Conservation (phyloP, 1,140 invertebrate genomes). For the Drosophila mojavensis region DNA sequence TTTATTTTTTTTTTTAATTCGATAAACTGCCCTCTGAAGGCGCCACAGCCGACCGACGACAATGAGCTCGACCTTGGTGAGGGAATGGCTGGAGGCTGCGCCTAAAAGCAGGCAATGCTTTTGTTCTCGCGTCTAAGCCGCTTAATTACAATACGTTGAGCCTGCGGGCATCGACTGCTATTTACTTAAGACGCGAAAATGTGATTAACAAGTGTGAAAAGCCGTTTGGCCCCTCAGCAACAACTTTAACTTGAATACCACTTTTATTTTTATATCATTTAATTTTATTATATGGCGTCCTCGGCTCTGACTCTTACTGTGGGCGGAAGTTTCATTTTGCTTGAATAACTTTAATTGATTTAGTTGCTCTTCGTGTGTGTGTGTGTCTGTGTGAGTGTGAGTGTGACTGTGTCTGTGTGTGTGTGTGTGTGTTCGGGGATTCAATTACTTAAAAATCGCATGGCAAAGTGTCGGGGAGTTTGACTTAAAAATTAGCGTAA, state of each 20-base stretch:
- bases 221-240: conserved; percentile 47
- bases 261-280: conserved; percentile 52
- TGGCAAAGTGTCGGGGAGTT: conserved; percentile 57
- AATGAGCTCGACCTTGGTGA: conserved; percentile 61
- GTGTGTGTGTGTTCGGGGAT: conserved; percentile 18
- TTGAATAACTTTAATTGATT: conserved; percentile 81
- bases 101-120: conserved; percentile 71
- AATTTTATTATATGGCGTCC: conserved; percentile 50
- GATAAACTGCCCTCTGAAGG: conserved; percentile 78
- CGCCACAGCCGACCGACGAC: conserved; percentile 18
- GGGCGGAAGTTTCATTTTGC: conserved; percentile 63
- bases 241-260: conserved; percentile 4
- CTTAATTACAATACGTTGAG: conserved; percentile 77
- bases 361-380: conserved; percentile 55
- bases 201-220: conserved; percentile 82
- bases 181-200: conserved; percentile 82
- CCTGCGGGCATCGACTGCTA: conserved; percentile 53
- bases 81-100: conserved; percentile 38
- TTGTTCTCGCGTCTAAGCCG: conserved; percentile 73
- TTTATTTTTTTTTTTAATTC: conserved; percentile 69
- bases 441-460: conserved; percentile 66
- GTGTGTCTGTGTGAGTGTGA: conserved; percentile 24
- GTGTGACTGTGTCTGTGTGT: not conserved
- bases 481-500: conserved; percentile 43
- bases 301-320: conserved; percentile 27